Evolutionary conservation across 2,888 invertebrate genomes (phyloP), one percentile per base, ranked within the genome.

Genomic region (Petrolisthes cinctipes): DNA sequence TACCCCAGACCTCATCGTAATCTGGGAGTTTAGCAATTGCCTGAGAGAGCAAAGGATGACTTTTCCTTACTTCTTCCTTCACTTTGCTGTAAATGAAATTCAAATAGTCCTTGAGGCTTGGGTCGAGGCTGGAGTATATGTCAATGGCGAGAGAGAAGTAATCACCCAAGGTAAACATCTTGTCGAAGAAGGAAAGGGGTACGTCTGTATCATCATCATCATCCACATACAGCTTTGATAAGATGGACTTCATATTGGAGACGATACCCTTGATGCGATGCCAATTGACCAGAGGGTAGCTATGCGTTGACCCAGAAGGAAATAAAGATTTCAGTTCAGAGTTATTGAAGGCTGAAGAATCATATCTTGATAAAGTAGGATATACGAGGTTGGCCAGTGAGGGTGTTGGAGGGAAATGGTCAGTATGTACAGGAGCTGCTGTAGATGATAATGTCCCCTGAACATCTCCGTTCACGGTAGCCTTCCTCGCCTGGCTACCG

Each of bases 181-280:
- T 57, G 66, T 20, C 37, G 6, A 84, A 1, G n/a, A 54, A 17
- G 1, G 61, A 23, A 0, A 78, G 23, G n/a, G 51, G 78, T 11
- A 61, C 76, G 53, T 61, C 78, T 9, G n/a, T 75, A 23, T 53
- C 17, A 7, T 14, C 71, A 6, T 17, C 68, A 17, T 61, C 84
- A 9, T 61, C 78, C 51, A 51, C 84, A 11, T 57, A 51, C 4
- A 84, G 37, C 17, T 51, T 84, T n/a, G 37, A 9, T 5, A 84
- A 78, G 37, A 84, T 84, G 4, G 84, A 84, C 53, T 51, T 61
- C 84, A 84, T 84, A 66, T 84, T 84, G 20, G 84, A 6, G 17
- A 76, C 17, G 76, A 84, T 78, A 61, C 61, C 57, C 61, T 78
- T 84, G 20, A 84, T 17, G n/a, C 84, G 76, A n/a, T 56, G 20